These are phyloP conservation scores for Thysanoteuthis rhombus DNA, from an alignment of 2,888 invertebrate species.

Conservation along the genomic window DNA sequence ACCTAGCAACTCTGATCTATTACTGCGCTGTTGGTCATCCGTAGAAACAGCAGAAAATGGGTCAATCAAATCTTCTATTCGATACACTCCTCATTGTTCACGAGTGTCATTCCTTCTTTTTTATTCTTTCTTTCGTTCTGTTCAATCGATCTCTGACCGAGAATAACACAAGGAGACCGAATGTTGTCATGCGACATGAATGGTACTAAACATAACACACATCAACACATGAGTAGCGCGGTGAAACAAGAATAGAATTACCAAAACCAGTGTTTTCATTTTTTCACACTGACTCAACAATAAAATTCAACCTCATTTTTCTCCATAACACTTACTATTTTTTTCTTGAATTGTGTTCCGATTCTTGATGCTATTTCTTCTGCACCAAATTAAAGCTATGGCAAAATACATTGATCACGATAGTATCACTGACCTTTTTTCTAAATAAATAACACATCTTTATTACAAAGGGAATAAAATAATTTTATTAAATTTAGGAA, in stretches of 20 bases:
- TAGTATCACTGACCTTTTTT: too few species aligned
- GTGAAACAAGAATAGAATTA: background rate
- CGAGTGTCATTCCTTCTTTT: background rate
- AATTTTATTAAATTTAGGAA: too few species aligned
- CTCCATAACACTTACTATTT: too few species aligned
- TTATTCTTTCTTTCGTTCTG: background rate
- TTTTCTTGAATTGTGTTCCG: too few species aligned
- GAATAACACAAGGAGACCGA: background rate
- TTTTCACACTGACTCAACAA: background rate
- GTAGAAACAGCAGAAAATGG: background rate
- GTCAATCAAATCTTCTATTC: background rate
- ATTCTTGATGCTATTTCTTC: too few species aligned
- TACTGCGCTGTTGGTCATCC: background rate
- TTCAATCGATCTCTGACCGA: slow-evolving; percentile 12
- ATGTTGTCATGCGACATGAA: background rate
- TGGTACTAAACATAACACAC: background rate
- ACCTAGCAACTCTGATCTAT: background rate
- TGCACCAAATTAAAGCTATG: too few species aligned
- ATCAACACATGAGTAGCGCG: background rate
- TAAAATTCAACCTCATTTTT: background rate
- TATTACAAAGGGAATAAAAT: too few species aligned
- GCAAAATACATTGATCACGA: too few species aligned
- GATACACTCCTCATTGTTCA: background rate
- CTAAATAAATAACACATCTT: too few species aligned
- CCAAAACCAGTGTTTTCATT: background rate